A percentile compares a stretch with the other conserved stretches of the same genome.
Conservation (phyloP, 1,140 invertebrate genomes). For the Platorchestia sp. region DNA sequence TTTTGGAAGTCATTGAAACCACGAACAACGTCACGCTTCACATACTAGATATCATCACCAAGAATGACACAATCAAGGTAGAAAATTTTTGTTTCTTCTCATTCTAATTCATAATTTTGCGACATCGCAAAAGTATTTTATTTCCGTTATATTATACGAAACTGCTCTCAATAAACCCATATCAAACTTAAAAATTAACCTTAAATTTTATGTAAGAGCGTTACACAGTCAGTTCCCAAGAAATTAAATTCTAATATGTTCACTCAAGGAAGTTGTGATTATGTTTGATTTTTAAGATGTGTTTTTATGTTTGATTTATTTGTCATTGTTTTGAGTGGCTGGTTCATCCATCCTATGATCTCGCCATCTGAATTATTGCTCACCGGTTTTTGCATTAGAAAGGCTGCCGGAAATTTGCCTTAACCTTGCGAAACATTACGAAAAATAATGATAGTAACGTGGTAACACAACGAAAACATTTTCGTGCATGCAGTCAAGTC, state of each 20-base stretch:
- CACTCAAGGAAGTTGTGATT: background rate
- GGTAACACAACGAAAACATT: too few relatives aligned
- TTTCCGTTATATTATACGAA: background rate
- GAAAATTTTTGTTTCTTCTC: background rate
- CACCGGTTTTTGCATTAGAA: too few relatives aligned
- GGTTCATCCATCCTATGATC: too few relatives aligned
- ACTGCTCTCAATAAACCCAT: too few relatives aligned
- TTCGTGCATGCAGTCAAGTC: too few relatives aligned
- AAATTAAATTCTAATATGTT: background rate
- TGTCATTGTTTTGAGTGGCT: too few relatives aligned
- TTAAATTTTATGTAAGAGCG: background rate
- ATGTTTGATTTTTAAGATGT: too few relatives aligned
- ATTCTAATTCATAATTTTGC: background rate
- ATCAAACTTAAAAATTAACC: background rate
- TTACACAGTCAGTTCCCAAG: background rate
- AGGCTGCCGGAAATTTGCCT: too few relatives aligned
- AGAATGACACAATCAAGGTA: constrained; percentile 52
- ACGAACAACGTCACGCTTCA: constrained; percentile 36
- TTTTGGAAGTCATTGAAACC: constrained; percentile 18
- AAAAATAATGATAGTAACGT: too few relatives aligned
- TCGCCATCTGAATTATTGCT: too few relatives aligned
- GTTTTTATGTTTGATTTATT: too few relatives aligned
- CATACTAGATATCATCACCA: constrained; percentile 48
- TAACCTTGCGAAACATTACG: too few relatives aligned
- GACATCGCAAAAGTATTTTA: background rate